Conservation (phyloP, 2,113 vertebrate genomes). For the Pseudopipra pipra region DNA sequence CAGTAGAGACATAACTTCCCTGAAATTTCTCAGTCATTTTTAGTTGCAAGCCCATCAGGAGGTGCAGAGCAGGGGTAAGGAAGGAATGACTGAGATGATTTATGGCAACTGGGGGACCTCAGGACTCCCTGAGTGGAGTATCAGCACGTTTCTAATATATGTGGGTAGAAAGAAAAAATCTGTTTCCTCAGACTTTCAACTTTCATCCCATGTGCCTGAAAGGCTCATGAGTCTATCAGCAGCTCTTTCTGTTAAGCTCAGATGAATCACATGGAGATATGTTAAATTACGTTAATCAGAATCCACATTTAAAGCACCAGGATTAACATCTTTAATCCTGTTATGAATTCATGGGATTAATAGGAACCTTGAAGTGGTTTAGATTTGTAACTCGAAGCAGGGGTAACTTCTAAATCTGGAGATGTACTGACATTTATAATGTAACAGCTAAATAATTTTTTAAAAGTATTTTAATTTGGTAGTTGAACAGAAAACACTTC, state of each 20-base stretch:
- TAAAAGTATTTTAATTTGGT: background rate
- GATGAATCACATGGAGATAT: background rate
- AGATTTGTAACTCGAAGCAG: background rate
- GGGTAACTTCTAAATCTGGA: background rate
- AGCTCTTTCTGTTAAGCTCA: background rate
- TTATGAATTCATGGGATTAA: background rate
- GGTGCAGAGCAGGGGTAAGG: background rate
- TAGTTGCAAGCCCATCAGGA: background rate
- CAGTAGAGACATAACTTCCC: background rate
- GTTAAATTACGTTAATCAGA: background rate
- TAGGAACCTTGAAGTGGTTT: background rate
- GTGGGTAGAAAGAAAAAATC: background rate
- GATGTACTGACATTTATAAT: background rate
- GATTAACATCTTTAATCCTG: background rate
- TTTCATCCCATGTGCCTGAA: background rate
- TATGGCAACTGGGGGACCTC: background rate
- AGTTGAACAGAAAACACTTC: background rate
- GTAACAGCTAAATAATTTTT: background rate
- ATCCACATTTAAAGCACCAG: background rate
- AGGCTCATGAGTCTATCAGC: accelerated
- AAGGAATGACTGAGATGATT: background rate
- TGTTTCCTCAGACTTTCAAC: background rate
- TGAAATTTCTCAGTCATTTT: background rate
- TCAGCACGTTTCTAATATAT: background rate
- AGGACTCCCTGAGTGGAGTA: background rate